Base-by-base conservation (phyloP, 2,113 vertebrate genomes). In the Rutilus rutilus region DNA sequence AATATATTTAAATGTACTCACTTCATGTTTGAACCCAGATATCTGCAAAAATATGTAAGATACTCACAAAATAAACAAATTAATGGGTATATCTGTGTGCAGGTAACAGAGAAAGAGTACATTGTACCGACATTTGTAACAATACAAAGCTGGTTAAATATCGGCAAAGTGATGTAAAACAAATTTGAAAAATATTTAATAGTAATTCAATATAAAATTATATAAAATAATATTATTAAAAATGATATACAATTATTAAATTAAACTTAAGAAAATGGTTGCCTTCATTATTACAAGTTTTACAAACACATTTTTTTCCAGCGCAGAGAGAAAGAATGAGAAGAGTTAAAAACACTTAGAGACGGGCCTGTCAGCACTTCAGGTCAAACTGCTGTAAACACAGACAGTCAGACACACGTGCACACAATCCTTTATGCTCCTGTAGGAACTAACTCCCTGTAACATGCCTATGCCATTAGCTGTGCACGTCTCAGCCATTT, bases 341-440 rank as follows among this genome's bases (percentile, higher is more conserved):
- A 62, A 50, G 33, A 52, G 83, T 64, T 73, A 39, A 81, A 75
- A 45, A 82, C 62, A 75, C 25, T 39, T 76, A 23, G 33, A 39
- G 52, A 71, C 12, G 5, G 27, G 11, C 23, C 78, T 86, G 52
- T 76, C 42, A 9, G 60, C 79, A n/a, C 45, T 6, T 79, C 5
- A 60, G 30, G 23, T 60, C 77, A 60, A 12, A 25, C 15, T 52
- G 45, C 42, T 33, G 52, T 52, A 69, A 82, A 82, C 62, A 82
- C 39, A 67, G 79, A 81, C 42, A 64, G 42, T 42, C 42, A 42
- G 36, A 50, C 25, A 82, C 39, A 67, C 21, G 5, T 7, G 19
- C 14, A 64, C 78, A 80, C 14, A 39, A 23, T 27, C 23, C 33
- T 79, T 60, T 25, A 42, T 79, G 54, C 67, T 27, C 62, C 12